Evolutionary conservation across 2,888 invertebrate genomes (phyloP).

Genomic region (Diadromus collaris): DNA sequence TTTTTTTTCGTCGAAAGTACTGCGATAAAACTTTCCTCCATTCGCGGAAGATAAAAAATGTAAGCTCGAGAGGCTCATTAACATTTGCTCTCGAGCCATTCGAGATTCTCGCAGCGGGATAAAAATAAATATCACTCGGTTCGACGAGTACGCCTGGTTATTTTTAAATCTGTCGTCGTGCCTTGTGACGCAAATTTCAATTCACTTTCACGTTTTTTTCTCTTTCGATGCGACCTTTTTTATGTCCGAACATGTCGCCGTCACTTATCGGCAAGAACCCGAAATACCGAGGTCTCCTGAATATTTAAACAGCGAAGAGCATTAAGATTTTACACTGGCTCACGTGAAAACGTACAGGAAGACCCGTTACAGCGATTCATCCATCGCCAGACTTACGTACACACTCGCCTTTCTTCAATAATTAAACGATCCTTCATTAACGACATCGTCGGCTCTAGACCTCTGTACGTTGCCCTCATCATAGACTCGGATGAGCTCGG

Average conservation of each 20-base stretch:
- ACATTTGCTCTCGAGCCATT: conserved; percentile 31
- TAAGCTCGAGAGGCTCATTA: conserved; percentile 30
- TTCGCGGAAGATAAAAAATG: background rate
- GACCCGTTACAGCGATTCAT: conserved; percentile 48
- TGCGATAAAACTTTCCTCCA: background rate
- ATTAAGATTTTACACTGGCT: conserved; percentile 46
- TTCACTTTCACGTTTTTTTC: background rate
- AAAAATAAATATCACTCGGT: conserved; percentile 24
- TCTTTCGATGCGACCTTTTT: too few species aligned
- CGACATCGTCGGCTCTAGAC: conserved; percentile 31
- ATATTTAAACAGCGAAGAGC: conserved; percentile 51
- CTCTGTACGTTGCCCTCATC: conserved; percentile 20
- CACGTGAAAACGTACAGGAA: conserved; percentile 39
- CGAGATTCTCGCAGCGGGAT: background rate
- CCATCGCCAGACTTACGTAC: conserved; percentile 27
- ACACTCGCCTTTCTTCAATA: conserved; percentile 38
- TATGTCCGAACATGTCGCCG: background rate
- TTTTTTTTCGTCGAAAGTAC: background rate
- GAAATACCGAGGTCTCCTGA: conserved; percentile 32
- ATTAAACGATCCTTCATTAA: conserved; percentile 51
- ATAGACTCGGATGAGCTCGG: conserved; percentile 2
- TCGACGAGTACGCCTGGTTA: background rate
- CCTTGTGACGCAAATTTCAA: conserved; percentile 39
- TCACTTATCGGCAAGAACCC: background rate
- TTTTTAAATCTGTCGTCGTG: conserved; percentile 20